Base-by-base conservation (phyloP, 2,797 vertebrate species). In the Pangasius larnaudii region DNA sequence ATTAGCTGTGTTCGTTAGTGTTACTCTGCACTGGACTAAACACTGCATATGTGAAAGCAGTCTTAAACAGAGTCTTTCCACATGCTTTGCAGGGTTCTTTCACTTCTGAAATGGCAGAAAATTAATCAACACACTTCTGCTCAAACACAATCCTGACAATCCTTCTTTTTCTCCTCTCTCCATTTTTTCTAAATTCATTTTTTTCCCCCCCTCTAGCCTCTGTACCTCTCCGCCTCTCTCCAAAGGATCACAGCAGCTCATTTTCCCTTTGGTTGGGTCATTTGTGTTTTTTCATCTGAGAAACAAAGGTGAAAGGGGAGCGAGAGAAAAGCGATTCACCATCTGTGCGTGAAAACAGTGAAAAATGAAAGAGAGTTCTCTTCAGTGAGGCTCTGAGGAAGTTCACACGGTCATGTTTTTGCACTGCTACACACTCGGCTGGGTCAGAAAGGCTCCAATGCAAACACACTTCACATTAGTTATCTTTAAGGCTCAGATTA, bases 371-470 rank as follows among this genome's bases (percentile, higher is more conserved):
- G 85, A 67, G n/a, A 19, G 58, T 7, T 63, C 51, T 33, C 58
- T 65, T 51, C 49, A 5, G 16, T 10, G 75, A 56, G 27, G 75
- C n/a, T 33, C 75, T 4, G 49, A 30, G 61, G 75, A 33, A 33
- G 74, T 65, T 86, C 59, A 78, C 59, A 36, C 6, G 58, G 85
- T 58, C 84, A n/a, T 58, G 24, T 59, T 33, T 59, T 19, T 16
- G 2, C 33, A 30, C 24, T 59, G n/a, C 16, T 24, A 58, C 22
- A 46, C 24, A 2, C 53, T 85, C 13, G 11, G 24, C 56, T 61
- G 11, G 59, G 49, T 53, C 74, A 30, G 74, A 18, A 53, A 19
- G 74, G 13, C 74, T 30, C 46, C 74, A 33, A 19, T 33, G 19
- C 56, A 42, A 39, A 49, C 33, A 33, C 13, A 30, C 51, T 85